phyloP scores from a whole-genome alignment of 2,797 vertebrate species.

The Holocentrus rufus region DNA sequence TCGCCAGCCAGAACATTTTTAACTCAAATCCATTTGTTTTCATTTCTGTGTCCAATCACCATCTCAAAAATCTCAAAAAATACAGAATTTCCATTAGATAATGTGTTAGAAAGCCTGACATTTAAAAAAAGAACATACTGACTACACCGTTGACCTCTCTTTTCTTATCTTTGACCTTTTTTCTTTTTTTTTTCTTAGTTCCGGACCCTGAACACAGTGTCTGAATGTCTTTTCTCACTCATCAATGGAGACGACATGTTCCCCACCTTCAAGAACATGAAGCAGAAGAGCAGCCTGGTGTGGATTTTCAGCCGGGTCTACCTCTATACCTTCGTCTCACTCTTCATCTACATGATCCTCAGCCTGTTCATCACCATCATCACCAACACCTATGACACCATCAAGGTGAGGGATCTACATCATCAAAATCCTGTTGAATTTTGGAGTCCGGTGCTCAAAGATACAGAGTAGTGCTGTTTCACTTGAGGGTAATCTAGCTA shows the following conservation, averaged over 20 bases:
- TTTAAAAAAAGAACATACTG: background rate
- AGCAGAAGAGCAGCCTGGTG: constrained; percentile 87
- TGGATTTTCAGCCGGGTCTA: constrained; percentile 95
- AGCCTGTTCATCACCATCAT: constrained; percentile 86
- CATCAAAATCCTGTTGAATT: no score
- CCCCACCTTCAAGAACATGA: constrained; percentile 91
- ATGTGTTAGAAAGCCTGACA: background rate
- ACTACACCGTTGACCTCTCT: background rate
- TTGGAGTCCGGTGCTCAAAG: no score
- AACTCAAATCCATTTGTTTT: no score
- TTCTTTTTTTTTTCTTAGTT: constrained; percentile 79
- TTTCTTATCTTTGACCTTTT: background rate
- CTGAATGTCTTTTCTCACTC: constrained; percentile 93
- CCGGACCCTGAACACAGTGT: constrained; percentile 91
- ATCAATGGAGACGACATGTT: constrained; percentile 98
- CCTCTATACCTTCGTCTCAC: constrained; percentile 83
- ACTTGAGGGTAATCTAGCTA: no score
- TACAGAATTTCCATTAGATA: no score
- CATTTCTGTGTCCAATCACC: no score
- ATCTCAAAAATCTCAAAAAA: no score
- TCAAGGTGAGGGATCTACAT: constrained; percentile 85
- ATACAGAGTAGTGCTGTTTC: no score
- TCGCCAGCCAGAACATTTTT: no score
- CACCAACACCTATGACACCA: constrained; percentile 94
- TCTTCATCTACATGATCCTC: constrained; percentile 85